Conservation (phyloP, 2,113 vertebrate species). For the Microtus pennsylvanicus region DNA sequence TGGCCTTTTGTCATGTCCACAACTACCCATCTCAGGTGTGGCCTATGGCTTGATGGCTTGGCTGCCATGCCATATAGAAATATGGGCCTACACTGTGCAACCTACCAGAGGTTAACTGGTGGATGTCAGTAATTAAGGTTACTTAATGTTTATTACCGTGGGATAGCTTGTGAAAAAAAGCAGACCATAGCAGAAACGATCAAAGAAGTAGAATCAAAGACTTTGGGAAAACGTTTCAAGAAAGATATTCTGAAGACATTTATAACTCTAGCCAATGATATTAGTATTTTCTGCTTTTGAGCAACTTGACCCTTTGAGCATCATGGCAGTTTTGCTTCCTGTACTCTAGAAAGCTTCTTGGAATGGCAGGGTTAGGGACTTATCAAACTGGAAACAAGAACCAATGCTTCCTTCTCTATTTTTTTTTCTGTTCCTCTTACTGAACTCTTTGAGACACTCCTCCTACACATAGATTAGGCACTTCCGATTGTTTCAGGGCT, state of each 20-base stretch:
- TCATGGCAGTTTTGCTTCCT: not conserved
- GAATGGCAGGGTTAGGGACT: not conserved
- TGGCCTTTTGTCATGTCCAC: no score
- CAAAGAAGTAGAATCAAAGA: not conserved
- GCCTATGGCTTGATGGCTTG: no score
- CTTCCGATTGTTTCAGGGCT: not conserved
- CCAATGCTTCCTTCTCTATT: not conserved
- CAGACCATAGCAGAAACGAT: not conserved
- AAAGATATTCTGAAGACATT: not conserved
- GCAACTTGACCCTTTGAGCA: not conserved
- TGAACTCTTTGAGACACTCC: not conserved
- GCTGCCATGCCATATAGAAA: no score
- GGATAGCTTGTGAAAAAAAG: not conserved
- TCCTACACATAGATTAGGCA: no score
- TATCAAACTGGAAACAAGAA: not conserved
- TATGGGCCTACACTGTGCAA: not conserved
- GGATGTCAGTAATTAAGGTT: not conserved
- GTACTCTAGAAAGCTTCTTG: not conserved
- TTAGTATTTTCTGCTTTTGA: not conserved
- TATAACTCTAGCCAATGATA: not conserved
- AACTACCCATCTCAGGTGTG: no score
- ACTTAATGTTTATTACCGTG: not conserved
- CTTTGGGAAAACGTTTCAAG: not conserved
- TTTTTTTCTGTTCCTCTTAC: not conserved
- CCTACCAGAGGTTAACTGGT: not conserved